These are phyloP conservation scores for Crepidodera aurea DNA, from an alignment of 2,888 invertebrate genomes.

Conservation along the genomic window DNA sequence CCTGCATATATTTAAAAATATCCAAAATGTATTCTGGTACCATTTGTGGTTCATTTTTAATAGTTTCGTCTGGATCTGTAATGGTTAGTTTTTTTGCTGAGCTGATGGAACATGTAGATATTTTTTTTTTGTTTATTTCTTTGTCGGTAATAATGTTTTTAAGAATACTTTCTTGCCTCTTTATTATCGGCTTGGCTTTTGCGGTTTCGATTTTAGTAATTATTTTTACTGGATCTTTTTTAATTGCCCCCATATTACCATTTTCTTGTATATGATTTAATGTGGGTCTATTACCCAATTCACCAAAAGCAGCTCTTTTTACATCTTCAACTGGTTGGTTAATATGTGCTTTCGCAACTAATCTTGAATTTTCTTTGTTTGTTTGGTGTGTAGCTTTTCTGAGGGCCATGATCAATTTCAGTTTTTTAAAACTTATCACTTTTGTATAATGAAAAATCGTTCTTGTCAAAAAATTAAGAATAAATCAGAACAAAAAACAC, in stretches of 20 bases:
- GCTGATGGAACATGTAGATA: constrained; percentile 19
- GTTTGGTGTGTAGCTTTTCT: neutral
- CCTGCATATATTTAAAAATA: constrained; percentile 84
- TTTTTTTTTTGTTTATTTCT: constrained; percentile 26
- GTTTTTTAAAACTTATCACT: too few species aligned
- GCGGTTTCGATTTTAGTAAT: constrained; percentile 1
- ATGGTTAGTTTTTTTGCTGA: constrained; percentile 32
- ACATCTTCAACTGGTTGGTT: constrained; percentile 27
- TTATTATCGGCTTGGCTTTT: neutral
- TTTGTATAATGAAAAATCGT: too few species aligned
- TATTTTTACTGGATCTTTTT: constrained; percentile 30
- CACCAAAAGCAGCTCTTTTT: constrained; percentile 49
- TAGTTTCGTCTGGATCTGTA: constrained; percentile 58
- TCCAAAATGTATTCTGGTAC: constrained; percentile 88
- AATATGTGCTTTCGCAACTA: constrained; percentile 32
- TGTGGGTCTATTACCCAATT: constrained; percentile 48
- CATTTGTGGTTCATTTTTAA: constrained; percentile 77
- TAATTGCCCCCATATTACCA: constrained; percentile 18
- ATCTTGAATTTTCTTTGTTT: neutral
- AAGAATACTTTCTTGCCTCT: constrained; percentile 35
- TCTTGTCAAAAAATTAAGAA: too few species aligned
- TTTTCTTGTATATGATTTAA: constrained; percentile 7
- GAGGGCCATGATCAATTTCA: constrained; percentile 1
- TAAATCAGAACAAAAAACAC: too few species aligned
- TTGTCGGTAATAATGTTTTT: constrained; percentile 12